Conservation (phyloP, 2,888 invertebrate genomes). For the Megastigmus dorsalis region DNA sequence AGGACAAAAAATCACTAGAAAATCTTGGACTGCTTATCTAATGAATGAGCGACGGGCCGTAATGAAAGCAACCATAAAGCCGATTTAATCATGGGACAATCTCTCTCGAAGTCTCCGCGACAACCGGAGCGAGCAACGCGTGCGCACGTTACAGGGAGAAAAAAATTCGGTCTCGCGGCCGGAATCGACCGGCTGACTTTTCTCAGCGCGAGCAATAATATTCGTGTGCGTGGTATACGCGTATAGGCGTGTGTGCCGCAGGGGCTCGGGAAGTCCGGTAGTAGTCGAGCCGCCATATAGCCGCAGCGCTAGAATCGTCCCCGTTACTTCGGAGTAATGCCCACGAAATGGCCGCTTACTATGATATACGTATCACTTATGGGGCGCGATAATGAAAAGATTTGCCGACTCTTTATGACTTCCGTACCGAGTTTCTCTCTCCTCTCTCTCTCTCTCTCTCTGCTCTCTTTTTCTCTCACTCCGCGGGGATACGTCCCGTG, state of each 20-base stretch:
- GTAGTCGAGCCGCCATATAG: too few relatives aligned
- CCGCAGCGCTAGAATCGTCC: conserved; percentile 54
- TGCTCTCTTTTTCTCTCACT: background rate
- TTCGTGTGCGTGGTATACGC: too few relatives aligned
- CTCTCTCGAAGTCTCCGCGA: background rate
- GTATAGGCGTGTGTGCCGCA: conserved; percentile 8
- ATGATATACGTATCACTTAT: conserved; percentile 74
- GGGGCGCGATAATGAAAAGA: conserved; percentile 73
- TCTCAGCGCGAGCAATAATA: too few relatives aligned
- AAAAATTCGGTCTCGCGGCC: background rate
- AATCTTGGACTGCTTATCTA: conserved; percentile 27
- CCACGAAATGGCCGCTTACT: conserved; percentile 71
- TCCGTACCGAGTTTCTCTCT: conserved; percentile 55
- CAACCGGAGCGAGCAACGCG: too few relatives aligned
- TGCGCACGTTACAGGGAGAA: too few relatives aligned
- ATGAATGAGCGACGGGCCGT: background rate
- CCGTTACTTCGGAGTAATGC: conserved; percentile 60
- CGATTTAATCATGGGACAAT: conserved; percentile 42
- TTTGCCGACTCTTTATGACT: conserved; percentile 72
- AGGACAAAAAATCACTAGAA: background rate
- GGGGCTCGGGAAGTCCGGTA: background rate
- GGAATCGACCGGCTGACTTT: conserved; percentile 11
- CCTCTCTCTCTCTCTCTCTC: conserved; percentile 7
- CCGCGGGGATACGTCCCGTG: background rate
- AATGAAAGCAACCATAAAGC: conserved; percentile 56